Conservation (phyloP, 2,797 vertebrate species). For the Arrhamphus sclerolepis region DNA sequence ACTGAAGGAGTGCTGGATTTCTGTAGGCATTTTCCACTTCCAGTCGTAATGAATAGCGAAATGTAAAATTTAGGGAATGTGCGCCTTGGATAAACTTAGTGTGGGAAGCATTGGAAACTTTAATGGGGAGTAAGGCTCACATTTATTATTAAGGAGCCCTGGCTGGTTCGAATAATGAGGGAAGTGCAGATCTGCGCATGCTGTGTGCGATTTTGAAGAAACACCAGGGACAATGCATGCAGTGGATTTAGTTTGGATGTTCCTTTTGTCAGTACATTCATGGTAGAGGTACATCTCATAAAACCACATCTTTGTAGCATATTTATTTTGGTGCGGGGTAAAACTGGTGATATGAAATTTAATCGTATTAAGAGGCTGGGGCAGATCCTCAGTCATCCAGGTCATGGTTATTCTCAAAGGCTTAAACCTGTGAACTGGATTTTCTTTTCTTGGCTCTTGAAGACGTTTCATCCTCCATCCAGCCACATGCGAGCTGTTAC, state of each 20-base stretch:
- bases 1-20: constrained; percentile 7
- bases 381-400: too few relatives aligned
- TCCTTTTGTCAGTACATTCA: constrained; percentile 11
- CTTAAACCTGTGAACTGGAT: too few relatives aligned
- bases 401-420: too few relatives aligned
- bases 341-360: not conserved
- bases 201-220: constrained; percentile 15
- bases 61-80: not conserved
- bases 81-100: not conserved
- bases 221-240: constrained; percentile 26
- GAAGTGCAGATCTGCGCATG: not conserved
- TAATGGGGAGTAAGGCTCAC: not conserved
- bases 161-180: not conserved
- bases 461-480: too few relatives aligned
- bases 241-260: constrained; percentile 17
- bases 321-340: not conserved
- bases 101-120: not conserved
- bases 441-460: too few relatives aligned
- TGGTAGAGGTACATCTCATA: constrained; percentile 11
- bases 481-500: constrained; percentile 7
- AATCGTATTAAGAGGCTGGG: not conserved
- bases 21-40: not conserved
- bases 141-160: not conserved
- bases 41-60: not conserved
- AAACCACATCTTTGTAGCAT: constrained; percentile 13